Base-by-base conservation (phyloP, 2,888 invertebrate genomes). In the Drosophila acutilabella region DNA sequence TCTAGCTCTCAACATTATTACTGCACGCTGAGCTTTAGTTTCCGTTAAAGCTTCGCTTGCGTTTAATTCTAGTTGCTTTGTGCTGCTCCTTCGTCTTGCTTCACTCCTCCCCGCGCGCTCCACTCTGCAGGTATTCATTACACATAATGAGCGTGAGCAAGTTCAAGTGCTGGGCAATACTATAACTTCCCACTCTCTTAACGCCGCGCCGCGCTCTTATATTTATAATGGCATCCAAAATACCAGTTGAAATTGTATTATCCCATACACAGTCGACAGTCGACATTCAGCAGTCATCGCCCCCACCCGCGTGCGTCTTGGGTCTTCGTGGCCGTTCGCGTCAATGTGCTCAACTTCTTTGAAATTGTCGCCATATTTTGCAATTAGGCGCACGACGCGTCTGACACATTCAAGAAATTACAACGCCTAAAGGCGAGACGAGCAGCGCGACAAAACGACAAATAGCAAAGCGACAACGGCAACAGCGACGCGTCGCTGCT, bases 221-320 rank as follows among this genome's bases (percentile, higher is more conserved):
- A 47, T 82, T 81, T 82, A 81, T 75, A 77, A 74, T 71, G 64
- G 70, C 74, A 73, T 73, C 76, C 81, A 82, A 88, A 89, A 81
- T 88, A 78, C 78, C 88, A 87, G 88, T 89, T 87, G 76, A 90
- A 90, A 89, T 90, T 90, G 89, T 90, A 90, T 90, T 90, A 91
- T 89, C 78, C 79, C 84, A 71, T 3, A 20, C 76, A 73, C 76
- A 81, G 65, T 18, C 68, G 66, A 53, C 66, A 71, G 73, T 73
- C 60, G 54, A 57, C 58, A 44, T 20, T 11, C 56, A 11, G n/a
- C 18, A 30, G 40, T 38, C 47, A 8, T 13, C 45, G 53, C 30
- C 42, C 38, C 66, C 36, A 13, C 4, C 36, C 26, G 2, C 30
- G 30, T 30, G 8, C 30, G 30, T 30, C 6, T 30, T 8, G 30